Evolutionary conservation across 2,797 vertebrate genomes (phyloP), one percentile per base, ranked within the genome.

Genomic region (Benthosema pterotum): DNA sequence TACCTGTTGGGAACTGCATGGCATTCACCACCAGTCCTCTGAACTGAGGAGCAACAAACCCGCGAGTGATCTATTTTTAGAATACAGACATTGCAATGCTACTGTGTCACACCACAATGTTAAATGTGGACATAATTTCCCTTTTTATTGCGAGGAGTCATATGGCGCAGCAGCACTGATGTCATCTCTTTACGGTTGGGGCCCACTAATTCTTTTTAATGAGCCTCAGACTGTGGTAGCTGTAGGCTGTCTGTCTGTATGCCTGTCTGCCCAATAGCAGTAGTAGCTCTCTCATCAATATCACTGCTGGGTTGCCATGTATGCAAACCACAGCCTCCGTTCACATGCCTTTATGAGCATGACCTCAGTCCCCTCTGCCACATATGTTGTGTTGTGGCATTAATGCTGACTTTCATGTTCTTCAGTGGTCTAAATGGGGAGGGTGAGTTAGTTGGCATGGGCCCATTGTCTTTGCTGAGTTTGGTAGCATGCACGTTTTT

Each of bases 191-290:
- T 73, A 83, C 59, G 51, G 72, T 3, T 15, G 69, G 78, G 63
- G 79, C 80, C 74, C n/a, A n/a, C 74, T 83, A 78, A 85, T 83
- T 83, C 73, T 75, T 63, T 56, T 65, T 84, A 84, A 85, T 85
- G 85, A 52, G 71, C 72, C 84, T 81, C 85, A 88, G 83, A 79
- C 77, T 75, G 76, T n/a, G 79, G 80, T 67, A 64, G 58, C 70
- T 65, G 63, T 43, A 46, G 62, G 63, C 68, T 53, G 60, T 63
- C 65, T 70, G 61, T 67, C 32, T 57, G 79, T 68, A 67, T 71
- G 80, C 65, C 32, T 57, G 79, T 68, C 69, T 71, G 80, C 65
- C 78, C 22, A 72, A 67, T 48, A 63, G 68, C 54, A 16, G 66
- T 53, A 63, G 52, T 38, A 49, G 43, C 46, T 70, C 70, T 32